Evolutionary conservation across 2,888 invertebrate genomes (phyloP), one percentile per base, ranked within the genome.

Genomic region (Bellardia bayeri): DNA sequence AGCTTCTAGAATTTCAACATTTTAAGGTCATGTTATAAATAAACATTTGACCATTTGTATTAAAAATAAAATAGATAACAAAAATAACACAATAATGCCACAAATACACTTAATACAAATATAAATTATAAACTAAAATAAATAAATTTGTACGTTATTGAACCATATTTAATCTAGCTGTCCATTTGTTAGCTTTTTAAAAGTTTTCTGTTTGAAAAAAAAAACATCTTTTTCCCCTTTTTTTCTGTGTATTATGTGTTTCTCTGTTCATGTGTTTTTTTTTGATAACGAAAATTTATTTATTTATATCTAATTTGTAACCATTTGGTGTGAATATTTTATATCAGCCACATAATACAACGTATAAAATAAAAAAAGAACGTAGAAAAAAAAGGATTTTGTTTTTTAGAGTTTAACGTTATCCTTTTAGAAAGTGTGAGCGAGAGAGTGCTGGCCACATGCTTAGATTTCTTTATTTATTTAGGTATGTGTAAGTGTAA

Each of bases 11-110:
- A 64, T 76, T 76, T 2, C 40, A 54, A 71, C 42, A 51, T 54
- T 64, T 72, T 64, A 72, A 81, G 71, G 72, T 72, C 80, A 72
- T 33, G 42, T 64, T 4, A 42, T 8, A 80, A 40, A 54, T 63
- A 54, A 51, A 71, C 49, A 23, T 16, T 16, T 68, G 58, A 37
- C 61, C 5, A 14, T 37, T 13, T 23, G 8, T 23, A n/a, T 14
- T 1, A 16, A 30, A 16, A 75, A 4, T 8, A 9, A 16, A 16
- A 71, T 23, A 71, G 3, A 40, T 37, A 51, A 37, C 63, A 16
- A 63, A 14, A 63, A 8, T 4, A 30, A 63, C 11, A n/a, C 6
- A 30, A 71, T 58, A 56, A 51, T 51, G n/a, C 51, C n/a, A 51
- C 13, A 51, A 51, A 51, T 51, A 51, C n/a, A 23, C 23, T 16